Conservation (phyloP, 2,797 vertebrate genomes). For the Amblyraja radiata region DNA sequence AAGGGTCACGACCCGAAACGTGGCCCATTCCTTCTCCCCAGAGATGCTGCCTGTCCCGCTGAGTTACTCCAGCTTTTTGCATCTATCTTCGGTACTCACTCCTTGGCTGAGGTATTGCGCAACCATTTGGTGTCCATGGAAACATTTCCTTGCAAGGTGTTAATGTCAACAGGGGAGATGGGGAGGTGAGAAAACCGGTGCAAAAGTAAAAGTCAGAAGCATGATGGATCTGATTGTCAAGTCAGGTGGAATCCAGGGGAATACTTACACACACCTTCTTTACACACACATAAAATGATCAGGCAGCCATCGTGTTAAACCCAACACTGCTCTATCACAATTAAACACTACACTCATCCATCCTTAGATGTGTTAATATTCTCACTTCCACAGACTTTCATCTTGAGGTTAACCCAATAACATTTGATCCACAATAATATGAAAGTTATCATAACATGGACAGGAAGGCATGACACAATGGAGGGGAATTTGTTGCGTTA, state of each 20-base stretch:
- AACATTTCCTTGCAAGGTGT: neutral
- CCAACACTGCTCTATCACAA: neutral
- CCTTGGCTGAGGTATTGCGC: too few relatives aligned
- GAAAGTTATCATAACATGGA: neutral
- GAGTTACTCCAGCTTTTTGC: too few relatives aligned
- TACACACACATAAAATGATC: neutral
- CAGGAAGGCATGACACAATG: neutral
- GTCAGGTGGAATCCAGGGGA: conserved; percentile 1
- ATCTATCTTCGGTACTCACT: too few relatives aligned
- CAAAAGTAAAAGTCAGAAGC: neutral
- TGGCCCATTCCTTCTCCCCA: too few relatives aligned
- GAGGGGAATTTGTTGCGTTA: neutral
- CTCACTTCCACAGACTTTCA: neutral
- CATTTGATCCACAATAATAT: neutral
- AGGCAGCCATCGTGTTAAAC: neutral
- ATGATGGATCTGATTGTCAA: neutral
- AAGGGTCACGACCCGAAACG: too few relatives aligned
- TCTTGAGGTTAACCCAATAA: neutral
- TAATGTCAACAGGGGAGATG: neutral
- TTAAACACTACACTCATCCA: neutral
- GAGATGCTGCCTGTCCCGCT: too few relatives aligned
- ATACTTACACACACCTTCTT: neutral
- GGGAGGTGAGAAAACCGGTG: conserved; percentile 9
- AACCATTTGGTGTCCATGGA: conserved; percentile 9
- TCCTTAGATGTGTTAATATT: conserved; percentile 2